Conservation (phyloP, 2,797 vertebrate species). For the Zenarchopterus dispar region DNA sequence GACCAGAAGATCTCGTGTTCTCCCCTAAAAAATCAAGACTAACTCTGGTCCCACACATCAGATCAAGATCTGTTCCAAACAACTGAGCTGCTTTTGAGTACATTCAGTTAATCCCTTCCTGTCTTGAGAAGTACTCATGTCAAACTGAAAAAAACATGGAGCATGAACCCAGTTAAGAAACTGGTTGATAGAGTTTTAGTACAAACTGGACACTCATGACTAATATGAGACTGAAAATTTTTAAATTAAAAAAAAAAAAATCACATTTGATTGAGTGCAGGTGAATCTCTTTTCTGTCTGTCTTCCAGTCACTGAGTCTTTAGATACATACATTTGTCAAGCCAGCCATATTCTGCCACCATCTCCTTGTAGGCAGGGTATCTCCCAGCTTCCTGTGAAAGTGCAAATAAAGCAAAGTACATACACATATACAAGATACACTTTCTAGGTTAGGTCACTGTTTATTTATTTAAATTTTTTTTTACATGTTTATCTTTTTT, state of each 20-base stretch:
- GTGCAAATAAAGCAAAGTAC: background rate
- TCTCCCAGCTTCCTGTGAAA: conserved; percentile 90
- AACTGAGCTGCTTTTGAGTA: conserved; percentile 42
- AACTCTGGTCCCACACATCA: conserved; percentile 52
- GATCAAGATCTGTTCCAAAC: conserved; percentile 43
- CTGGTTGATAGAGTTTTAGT: conserved; percentile 20
- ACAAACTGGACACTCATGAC: conserved; percentile 1
- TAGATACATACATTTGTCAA: conserved; percentile 87
- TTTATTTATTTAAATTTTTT: background rate
- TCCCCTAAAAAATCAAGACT: conserved; percentile 28
- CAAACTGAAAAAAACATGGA: conserved; percentile 45
- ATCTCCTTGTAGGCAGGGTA: conserved; percentile 98
- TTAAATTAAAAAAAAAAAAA: too few species aligned
- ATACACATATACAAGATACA: background rate
- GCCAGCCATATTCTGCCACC: conserved; percentile 98
- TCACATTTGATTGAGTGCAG: background rate
- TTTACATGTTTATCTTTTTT: background rate
- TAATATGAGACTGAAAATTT: background rate
- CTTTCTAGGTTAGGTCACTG: background rate
- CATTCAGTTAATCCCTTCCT: conserved; percentile 51
- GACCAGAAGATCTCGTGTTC: conserved; percentile 15
- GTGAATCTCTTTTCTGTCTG: background rate
- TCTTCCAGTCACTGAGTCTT: too few species aligned
- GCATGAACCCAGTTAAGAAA: conserved; percentile 25
- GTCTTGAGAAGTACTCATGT: conserved; percentile 38